Percentiles rank a stretch among this genome's conserved stretches.
Evolutionary conservation across 2,113 vertebrate species (phyloP).

Genomic region (Aspidoscelis tigris): DNA sequence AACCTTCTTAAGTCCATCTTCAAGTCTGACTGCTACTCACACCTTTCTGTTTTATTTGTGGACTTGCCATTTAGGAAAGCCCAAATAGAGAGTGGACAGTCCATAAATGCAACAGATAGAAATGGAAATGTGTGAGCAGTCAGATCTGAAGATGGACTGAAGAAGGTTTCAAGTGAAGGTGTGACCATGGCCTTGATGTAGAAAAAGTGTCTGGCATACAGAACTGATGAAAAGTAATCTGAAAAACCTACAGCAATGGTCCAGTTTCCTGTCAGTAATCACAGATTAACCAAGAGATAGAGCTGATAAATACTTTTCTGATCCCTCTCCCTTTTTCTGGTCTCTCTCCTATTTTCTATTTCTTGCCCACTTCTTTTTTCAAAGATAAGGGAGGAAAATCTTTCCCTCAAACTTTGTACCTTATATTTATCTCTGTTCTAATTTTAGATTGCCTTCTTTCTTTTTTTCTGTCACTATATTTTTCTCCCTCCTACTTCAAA

Average conservation of each 20-base stretch:
- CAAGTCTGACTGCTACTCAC: too few species aligned
- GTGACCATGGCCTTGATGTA: neutral
- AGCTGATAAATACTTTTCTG: conserved; percentile 9
- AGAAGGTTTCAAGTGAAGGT: too few species aligned
- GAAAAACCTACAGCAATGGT: neutral
- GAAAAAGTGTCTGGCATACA: neutral
- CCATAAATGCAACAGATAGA: too few species aligned
- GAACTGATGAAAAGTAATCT: neutral
- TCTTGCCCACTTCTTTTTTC: neutral
- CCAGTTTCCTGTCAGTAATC: neutral
- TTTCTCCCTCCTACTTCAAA: neutral
- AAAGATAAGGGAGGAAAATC: neutral
- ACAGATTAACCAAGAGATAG: neutral
- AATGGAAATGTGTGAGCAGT: too few species aligned
- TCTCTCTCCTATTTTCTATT: neutral
- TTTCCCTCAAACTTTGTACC: neutral
- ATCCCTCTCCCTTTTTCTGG: neutral
- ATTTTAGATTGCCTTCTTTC: conserved; percentile 1
- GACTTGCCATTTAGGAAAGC: too few species aligned
- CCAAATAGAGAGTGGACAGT: too few species aligned
- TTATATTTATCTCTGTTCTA: fast-evolving
- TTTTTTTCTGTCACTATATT: conserved; percentile 6
- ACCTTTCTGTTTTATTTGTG: too few species aligned
- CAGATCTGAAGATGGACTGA: too few species aligned
- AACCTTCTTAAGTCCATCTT: too few species aligned